Evolutionary conservation across 2,888 invertebrate species (phyloP).

Genomic region (Formica aserva): DNA sequence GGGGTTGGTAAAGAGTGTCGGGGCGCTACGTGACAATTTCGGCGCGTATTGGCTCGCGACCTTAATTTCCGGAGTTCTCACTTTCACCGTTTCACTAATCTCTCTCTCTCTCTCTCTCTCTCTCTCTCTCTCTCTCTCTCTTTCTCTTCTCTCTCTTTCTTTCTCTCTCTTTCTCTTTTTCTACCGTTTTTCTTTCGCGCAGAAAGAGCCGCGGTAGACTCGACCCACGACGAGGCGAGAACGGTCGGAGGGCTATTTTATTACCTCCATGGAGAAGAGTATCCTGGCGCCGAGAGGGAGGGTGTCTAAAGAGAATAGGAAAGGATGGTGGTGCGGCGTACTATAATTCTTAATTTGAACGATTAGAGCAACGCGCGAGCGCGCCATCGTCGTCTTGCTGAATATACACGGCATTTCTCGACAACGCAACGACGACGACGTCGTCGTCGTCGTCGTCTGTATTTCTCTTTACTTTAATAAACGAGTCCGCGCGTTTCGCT

Average conservation of each 20-base stretch:
- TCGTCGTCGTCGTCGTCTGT: not conserved
- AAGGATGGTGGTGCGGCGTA: slow-evolving; percentile 63
- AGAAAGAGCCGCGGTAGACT: slow-evolving; percentile 44
- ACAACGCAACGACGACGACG: not conserved
- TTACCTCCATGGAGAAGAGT: slow-evolving; percentile 58
- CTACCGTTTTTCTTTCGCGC: slow-evolving; percentile 42
- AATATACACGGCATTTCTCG: slow-evolving; percentile 48
- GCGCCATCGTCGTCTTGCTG: slow-evolving; percentile 45
- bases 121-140: not conserved
- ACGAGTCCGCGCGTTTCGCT: slow-evolving; percentile 50
- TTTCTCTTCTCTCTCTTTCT: no score
- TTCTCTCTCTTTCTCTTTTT: slow-evolving; percentile 14
- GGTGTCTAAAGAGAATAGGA: slow-evolving; percentile 67
- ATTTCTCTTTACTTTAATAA: slow-evolving; percentile 55
- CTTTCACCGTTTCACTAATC: slow-evolving; percentile 57
- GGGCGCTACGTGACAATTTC: slow-evolving; percentile 55
- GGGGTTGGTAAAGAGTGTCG: not conserved
- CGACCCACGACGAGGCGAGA: slow-evolving; percentile 35
- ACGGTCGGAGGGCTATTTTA: slow-evolving; percentile 64
- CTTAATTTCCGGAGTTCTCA: slow-evolving; percentile 70
- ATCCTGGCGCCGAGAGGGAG: slow-evolving; percentile 41
- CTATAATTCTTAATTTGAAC: slow-evolving; percentile 74
- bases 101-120: not conserved
- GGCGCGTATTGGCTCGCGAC: slow-evolving; percentile 60
- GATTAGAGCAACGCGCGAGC: slow-evolving; percentile 65